Evolutionary conservation across 2,797 vertebrate genomes (phyloP), one percentile per base, ranked within the genome.

Genomic region (Rhinichthys osculus): DNA sequence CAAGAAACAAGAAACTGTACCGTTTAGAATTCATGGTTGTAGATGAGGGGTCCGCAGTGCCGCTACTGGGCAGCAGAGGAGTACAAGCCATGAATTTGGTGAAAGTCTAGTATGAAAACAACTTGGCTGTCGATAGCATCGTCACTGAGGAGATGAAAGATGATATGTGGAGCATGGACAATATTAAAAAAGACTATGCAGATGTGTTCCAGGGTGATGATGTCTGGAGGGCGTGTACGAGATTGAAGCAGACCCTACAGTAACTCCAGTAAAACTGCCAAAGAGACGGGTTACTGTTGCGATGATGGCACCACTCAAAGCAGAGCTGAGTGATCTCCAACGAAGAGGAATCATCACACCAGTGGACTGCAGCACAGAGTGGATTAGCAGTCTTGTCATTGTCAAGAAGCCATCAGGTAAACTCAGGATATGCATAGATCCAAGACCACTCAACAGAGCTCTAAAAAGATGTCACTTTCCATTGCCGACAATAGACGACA

Each of bases 401-500:
- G 35, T 40, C 8, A 21, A 59, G 30, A 83, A 64, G 21, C 47
- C 67, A 27, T 62, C 69, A 74, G 21, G 33, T 38, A 87, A 72
- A 13, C 76, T 70, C 8, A 89, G 66, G 33, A 64, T 78, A 6
- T 82, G 72, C 44, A 85, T 85, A 27, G 78, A 85, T 21, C 78
- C 44, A 23, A 82, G 27, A 64, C 78, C 85, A 27, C 17, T 84
- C 7, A 82, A 81, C 30, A 85, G 10, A 21, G 78, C 83, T 5
- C 5, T 89, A 0, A 90, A 85, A 40, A 5, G n/a, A 1, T 82
- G 85, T n/a, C 76, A 90, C 10, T 91, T 87, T 14, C 88, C 86
- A 3, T 30, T 89, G 2, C 86, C 30, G 1, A 86, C 81, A 6
- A 88, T 57, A 38, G 74, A 57, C 0, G 30, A 57, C 3, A 35